Base-by-base conservation (phyloP, 2,113 vertebrate species). In the Gymnogyps californianus region DNA sequence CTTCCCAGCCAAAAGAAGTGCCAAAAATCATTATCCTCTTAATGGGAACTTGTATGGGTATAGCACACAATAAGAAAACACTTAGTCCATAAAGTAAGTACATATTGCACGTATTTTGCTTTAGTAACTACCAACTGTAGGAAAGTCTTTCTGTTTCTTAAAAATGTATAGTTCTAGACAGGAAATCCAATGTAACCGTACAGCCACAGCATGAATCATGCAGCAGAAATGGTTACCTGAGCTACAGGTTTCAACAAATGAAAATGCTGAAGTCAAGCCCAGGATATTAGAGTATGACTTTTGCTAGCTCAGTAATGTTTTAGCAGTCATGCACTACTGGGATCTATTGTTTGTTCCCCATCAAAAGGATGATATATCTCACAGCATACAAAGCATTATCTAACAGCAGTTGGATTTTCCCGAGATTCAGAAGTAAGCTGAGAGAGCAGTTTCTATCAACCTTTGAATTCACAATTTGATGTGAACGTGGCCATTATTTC, bases 251-350 rank as follows among this genome's bases (percentile, higher is more conserved):
- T 78, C 95, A 95, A 55, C 64, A 95, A 96, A 96, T 65, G 70
- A 70, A 90, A 96, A 72, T 21, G 71, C 89, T 84, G 38, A 90
- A 94, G 95, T 93, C 89, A 90, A 88, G 66, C 83, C 88, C 70
- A 82, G 75, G 70, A 79, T 89, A 95, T 80, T 18, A 64, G 52
- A 66, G 52, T 59, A 69, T 69, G 87, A 93, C 87, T 98, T 96
- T 89, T 93, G 80, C 96, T 79, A 95, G 89, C 95, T 97, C 97
- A 95, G 96, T 91, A 89, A 97, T 96, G 89, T 93, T 96, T 87
- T 84, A 96, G 93, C 87, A 89, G 87, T 80, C 85, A 92, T 96
- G 92, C 38, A 61, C 69, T 86, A 74, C 94, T 81, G 75, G 86
- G 86, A 96, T 92, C 79, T 69, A 25, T 87, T 94, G 95, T 92